Evolutionary conservation across 2,797 vertebrate species (phyloP).

Genomic region (Sternarchorhynchus goeldii): DNA sequence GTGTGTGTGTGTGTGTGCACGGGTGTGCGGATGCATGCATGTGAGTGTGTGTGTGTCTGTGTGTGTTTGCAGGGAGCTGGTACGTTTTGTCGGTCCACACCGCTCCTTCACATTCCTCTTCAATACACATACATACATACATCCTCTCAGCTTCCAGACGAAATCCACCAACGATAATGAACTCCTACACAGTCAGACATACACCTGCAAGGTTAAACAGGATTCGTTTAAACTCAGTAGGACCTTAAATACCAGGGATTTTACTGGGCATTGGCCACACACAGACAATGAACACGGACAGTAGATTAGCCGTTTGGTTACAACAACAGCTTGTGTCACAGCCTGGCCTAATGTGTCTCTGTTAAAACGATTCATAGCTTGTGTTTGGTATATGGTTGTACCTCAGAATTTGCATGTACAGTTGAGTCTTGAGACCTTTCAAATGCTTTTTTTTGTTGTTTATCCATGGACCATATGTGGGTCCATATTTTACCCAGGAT

Average conservation of each 20-base stretch:
- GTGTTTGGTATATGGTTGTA: background rate
- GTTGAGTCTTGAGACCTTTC: no score
- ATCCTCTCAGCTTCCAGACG: background rate
- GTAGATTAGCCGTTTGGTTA: constrained; percentile 32
- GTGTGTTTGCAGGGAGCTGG: constrained; percentile 15
- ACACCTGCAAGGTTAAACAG: constrained; percentile 29
- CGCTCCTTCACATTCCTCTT: constrained; percentile 19
- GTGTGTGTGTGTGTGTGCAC: background rate
- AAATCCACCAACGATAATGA: constrained; percentile 14
- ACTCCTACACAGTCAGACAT: constrained; percentile 28
- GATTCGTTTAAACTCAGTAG: constrained; percentile 16
- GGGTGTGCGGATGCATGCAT: background rate
- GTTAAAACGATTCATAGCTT: constrained; percentile 10
- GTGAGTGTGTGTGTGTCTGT: background rate
- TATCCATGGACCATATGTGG: no score
- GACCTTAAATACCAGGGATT: constrained; percentile 18
- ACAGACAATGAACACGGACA: constrained; percentile 4
- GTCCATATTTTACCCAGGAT: no score
- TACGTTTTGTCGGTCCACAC: constrained; percentile 40
- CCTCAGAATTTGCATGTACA: background rate
- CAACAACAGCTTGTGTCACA: constrained; percentile 26
- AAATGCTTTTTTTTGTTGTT: no score
- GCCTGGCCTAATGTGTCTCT: constrained; percentile 17
- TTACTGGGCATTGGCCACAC: constrained; percentile 3
- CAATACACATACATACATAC: background rate